Base-by-base conservation (phyloP, 2,888 invertebrate species). In the Morpho deidamia region DNA sequence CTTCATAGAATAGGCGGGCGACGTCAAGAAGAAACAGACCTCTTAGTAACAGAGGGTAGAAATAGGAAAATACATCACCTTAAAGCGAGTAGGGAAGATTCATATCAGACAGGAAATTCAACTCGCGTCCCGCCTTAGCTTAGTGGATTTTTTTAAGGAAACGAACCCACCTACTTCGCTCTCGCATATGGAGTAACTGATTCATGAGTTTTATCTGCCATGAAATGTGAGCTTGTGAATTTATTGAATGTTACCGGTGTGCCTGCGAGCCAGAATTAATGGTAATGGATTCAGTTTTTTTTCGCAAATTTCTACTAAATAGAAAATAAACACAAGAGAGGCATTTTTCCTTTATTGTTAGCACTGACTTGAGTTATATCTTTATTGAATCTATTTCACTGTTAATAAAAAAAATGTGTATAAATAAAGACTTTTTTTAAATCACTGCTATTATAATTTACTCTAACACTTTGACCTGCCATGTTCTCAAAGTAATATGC, bases 1-100 rank as follows among this genome's bases (percentile, higher is more conserved):
- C 74, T 72, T 72, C 61, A 70, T 70, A 74, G 71, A 76, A 72
- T 72, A 72, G 71, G 69, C 71, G 70, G 70, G 68, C 65, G 74
- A 70, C 69, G 69, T 72, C 65, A 66, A 66, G 58, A 66, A 67
- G 70, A 71, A 74, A 74, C 72, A 69, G 69, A 68, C 64, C 70
- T 67, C 69, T 66, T 66, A 70, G 73, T 71, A 64, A 63, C 56
- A 55, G 78, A 75, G 83, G 84, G 83, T 76, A 78, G 79, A 81
- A 85, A 87, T 85, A 81, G 80, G 82, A 83, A 84, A 86, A 88
- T 88, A 88, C 86, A 88, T 89, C 88, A 89, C 87, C 88, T 87
- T 85, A 83, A 87, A 87, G 76, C 81, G 84, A 87, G 82, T 77
- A 80, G 86, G 87, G 88, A 87, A 88, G 88, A 88, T 88, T 85